These are phyloP conservation scores for Phymatocera aterrima DNA, from an alignment of 2,888 invertebrate species.

Conservation along the genomic window DNA sequence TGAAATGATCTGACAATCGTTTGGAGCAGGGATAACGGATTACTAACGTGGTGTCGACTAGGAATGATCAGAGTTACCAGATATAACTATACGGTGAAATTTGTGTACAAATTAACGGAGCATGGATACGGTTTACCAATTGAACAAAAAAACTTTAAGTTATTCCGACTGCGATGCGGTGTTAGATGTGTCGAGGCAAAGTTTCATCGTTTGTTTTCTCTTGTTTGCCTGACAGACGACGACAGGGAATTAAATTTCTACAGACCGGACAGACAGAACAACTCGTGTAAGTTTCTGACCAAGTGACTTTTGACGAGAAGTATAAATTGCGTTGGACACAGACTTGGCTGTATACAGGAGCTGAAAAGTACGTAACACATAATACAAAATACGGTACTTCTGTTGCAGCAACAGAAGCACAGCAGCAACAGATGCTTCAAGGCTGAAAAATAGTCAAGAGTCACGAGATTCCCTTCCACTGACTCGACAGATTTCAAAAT, in stretches of 20 bases:
- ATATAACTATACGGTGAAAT: no score
- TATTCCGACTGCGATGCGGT: neutral
- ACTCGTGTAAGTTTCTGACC: conserved; percentile 22
- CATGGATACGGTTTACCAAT: no score
- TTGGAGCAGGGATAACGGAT: neutral
- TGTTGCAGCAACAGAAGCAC: neutral
- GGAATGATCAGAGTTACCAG: neutral
- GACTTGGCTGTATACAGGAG: conserved; percentile 21
- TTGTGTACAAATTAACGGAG: no score
- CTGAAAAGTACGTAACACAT: conserved; percentile 8
- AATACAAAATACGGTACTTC: conserved; percentile 42
- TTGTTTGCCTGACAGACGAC: neutral
- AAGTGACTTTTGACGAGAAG: conserved; percentile 25
- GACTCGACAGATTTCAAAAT: conserved; percentile 67
- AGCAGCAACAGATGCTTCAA: conserved; percentile 27
- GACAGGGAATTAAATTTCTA: conserved; percentile 36
- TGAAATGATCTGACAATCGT: neutral
- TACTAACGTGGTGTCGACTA: neutral
- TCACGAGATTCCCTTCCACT: conserved; percentile 52
- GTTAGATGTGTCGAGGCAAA: neutral
- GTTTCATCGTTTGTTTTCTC: conserved; percentile 21
- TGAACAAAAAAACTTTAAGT: neutral
- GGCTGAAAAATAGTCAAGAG: conserved; percentile 35
- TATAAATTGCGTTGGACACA: neutral
- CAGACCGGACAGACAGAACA: neutral